Percentiles rank a stretch among this genome's conserved stretches.
phyloP scores from a whole-genome alignment of 1,140 invertebrate species.

The Cephus cinctus region DNA sequence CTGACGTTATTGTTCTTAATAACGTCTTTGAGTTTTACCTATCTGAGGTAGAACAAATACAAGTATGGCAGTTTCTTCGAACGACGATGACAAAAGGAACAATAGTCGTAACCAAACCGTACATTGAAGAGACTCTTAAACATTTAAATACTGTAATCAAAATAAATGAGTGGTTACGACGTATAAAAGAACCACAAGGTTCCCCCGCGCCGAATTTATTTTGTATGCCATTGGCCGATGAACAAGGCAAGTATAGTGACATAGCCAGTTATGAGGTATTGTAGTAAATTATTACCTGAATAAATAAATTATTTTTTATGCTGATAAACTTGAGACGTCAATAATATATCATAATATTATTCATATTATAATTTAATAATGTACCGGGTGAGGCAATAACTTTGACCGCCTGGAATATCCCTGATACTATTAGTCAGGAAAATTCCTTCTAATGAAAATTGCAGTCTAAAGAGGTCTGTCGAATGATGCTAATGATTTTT shows the following conservation, averaged over 20 bases:
- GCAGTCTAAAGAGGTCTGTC: no score
- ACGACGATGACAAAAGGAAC: constrained; percentile 58
- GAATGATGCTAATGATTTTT: no score
- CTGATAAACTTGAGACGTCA: no score
- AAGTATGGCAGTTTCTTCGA: constrained; percentile 64
- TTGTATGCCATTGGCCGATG: no score
- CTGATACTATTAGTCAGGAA: no score
- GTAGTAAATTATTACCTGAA: constrained; percentile 18
- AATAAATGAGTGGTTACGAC: constrained; percentile 54
- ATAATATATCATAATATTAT: no score
- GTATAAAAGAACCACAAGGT: constrained; percentile 1
- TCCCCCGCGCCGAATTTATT: no score
- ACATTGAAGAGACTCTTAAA: constrained; percentile 56
- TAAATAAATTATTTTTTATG: no score
- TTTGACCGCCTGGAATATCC: no score
- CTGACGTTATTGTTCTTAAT: constrained; percentile 64
- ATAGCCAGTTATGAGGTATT: constrained; percentile 37
- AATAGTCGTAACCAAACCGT: constrained; percentile 61
- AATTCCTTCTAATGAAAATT: no score
- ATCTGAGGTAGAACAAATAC: constrained; percentile 54
- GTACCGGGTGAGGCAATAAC: no score
- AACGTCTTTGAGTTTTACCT: constrained; percentile 70
- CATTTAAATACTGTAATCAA: constrained; percentile 56
- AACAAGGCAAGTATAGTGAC: constrained; percentile 12
- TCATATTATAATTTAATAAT: no score